These are phyloP conservation scores for Gari tellinella DNA, from an alignment of 2,888 invertebrate species.

Conservation along the genomic window DNA sequence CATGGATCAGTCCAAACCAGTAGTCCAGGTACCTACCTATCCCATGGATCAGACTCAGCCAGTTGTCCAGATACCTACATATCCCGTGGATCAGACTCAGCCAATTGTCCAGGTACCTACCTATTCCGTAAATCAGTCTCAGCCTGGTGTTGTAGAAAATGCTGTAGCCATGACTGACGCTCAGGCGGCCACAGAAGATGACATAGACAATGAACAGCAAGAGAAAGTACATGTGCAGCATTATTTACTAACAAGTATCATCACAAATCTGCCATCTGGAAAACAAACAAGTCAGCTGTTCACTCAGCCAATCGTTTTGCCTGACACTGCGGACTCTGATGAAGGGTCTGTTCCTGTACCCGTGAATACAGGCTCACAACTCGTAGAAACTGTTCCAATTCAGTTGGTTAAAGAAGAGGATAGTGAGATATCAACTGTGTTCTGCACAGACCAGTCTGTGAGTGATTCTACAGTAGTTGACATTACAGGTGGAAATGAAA, in stretches of 20 bases:
- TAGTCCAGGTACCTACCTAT: neutral
- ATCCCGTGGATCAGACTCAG: neutral
- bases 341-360: neutral
- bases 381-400: too few relatives aligned
- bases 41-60: too few relatives aligned
- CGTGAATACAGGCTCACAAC: too few relatives aligned
- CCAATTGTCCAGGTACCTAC: constrained; percentile 1
- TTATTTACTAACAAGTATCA: constrained; percentile 67
- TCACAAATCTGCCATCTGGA: constrained; percentile 62
- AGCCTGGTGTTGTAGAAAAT: neutral
- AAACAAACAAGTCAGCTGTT: constrained; percentile 59
- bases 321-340: constrained; percentile 4
- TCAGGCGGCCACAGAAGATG: neutral
- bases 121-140: neutral
- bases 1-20: neutral
- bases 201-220: constrained; percentile 27
- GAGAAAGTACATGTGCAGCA: constrained; percentile 64
- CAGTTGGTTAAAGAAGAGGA: too few relatives aligned
- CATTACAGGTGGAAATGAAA: too few relatives aligned
- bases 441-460: too few relatives aligned
- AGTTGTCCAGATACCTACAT: too few relatives aligned
- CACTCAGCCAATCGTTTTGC: constrained; percentile 52
- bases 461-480: too few relatives aligned
- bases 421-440: too few relatives aligned
- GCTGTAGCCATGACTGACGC: too few relatives aligned